Evolutionary conservation across 2,113 vertebrate genomes (phyloP).

Genomic region (Thamnophis sirtalis): DNA sequence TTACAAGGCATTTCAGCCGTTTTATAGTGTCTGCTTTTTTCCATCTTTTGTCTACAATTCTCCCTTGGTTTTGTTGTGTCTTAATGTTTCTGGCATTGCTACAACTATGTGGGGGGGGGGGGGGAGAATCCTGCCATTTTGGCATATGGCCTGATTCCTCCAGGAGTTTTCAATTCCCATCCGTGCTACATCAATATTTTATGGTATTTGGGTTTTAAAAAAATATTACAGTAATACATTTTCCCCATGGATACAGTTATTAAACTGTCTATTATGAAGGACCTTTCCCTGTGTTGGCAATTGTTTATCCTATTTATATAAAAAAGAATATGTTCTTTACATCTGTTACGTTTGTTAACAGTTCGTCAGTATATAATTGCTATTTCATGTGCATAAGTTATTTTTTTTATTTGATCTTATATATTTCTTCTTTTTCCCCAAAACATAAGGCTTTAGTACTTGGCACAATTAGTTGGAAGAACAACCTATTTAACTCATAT

Average conservation of each 20-base stretch:
- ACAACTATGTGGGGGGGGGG: not conserved
- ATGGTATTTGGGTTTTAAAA: conserved; percentile 4
- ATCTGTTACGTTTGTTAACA: not conserved
- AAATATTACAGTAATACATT: not conserved
- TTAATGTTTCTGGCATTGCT: not conserved
- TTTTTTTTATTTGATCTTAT: not conserved
- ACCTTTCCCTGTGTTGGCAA: conserved; percentile 3
- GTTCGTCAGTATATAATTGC: not conserved
- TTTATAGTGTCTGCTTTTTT: not conserved
- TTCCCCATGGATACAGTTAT: not conserved
- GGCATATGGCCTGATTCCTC: rapidly evolving
- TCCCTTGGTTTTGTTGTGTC: not conserved
- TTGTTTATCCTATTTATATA: not conserved
- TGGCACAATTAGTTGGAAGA: not conserved
- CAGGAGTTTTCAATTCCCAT: conserved; percentile 5
- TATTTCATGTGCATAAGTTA: not conserved
- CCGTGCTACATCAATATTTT: not conserved
- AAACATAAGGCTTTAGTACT: not conserved
- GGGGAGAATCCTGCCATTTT: not conserved
- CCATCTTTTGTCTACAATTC: not conserved
- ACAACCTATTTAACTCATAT: not conserved
- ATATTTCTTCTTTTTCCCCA: not conserved
- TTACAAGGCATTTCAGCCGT: not conserved
- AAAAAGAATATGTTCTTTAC: not conserved
- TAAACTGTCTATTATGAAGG: not conserved